These are phyloP conservation scores for Discoglossus pictus DNA, from an alignment of 2,797 vertebrate species.

Conservation along the genomic window DNA sequence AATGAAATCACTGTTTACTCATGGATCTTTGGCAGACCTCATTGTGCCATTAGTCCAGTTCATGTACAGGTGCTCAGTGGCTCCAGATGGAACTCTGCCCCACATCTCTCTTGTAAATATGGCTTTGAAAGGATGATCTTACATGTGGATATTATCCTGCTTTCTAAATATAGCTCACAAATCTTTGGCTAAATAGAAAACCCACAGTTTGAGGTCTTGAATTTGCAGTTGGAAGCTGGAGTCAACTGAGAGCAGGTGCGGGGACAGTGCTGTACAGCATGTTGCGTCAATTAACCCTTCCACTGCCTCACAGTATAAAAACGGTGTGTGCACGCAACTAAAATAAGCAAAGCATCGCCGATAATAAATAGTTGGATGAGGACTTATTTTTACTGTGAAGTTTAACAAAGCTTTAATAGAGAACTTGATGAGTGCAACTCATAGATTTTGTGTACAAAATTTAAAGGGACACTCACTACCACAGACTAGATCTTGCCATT, in stretches of 20 bases:
- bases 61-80: slow-evolving; percentile 34
- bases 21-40: no score
- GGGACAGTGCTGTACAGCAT: slow-evolving; percentile 1
- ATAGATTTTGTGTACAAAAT: no score
- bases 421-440: no score
- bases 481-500: no score
- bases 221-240: slow-evolving; percentile 46
- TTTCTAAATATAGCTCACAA: slow-evolving; percentile 46
- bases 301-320: no score
- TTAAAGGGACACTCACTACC: no score
- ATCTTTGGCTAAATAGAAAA: slow-evolving; percentile 37
- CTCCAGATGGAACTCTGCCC: slow-evolving; percentile 31
- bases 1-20: no score
- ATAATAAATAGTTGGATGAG: no score
- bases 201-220: slow-evolving; percentile 50
- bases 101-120: slow-evolving; percentile 29
- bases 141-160: slow-evolving; percentile 46
- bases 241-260: slow-evolving; percentile 49
- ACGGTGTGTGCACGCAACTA: no score
- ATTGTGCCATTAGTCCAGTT: slow-evolving; percentile 14
- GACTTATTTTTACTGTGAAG: no score
- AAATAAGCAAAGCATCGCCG: no score
- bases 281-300: slow-evolving; percentile 25
- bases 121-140: slow-evolving; percentile 39
- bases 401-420: no score